Base-by-base conservation (phyloP, 2,888 invertebrate genomes). In the Eudasyphora cyanicolor region DNA sequence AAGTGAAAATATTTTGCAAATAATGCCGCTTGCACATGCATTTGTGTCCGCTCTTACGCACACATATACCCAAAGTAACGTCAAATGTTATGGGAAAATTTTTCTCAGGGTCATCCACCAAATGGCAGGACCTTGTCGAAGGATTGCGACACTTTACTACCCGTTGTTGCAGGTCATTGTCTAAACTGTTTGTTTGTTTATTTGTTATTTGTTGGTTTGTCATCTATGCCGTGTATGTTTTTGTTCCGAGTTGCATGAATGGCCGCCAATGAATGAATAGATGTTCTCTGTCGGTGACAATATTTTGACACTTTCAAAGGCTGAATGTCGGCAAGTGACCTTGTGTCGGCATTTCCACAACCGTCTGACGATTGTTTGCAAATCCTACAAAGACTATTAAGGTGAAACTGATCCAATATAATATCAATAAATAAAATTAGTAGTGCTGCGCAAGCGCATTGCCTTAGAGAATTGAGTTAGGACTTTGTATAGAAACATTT, bases 221-320 rank as follows among this genome's bases (percentile, higher is more conserved):
- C 49, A 38, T 38, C 10, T 14, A 38, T 45, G 45, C n/a, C n/a
- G 42, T 35, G 29, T 17, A 1, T 35, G 6, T 21, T 27, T 69
- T 71, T 27, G 57, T 38, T 29, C 24, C 21, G 38, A n/a, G 21
- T 62, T 54, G 54, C 60, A 54, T 29, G 19, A 49, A 49, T 29
- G 60, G 27, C 6, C 1, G 45, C 6, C 12, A 21, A 21, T 42
- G 69, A 60, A 70, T 74, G 21, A 35, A 45, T 38, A 60, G 64
- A 35, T 21, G 27, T 1, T 74, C 24, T 24, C 2, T 76, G 67
- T 69, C 8, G 57, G 75, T 76, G 78, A 84, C 78, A 84, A 73
- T 84, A 84, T 84, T 84, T 78, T 84, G 84, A 84, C 84, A 81
- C 75, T 60, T 77, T 49, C 67, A 32, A 62, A 70, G 76, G 57